phyloP scores from a whole-genome alignment of 2,888 invertebrate genomes.

The Phalangium opilio region DNA sequence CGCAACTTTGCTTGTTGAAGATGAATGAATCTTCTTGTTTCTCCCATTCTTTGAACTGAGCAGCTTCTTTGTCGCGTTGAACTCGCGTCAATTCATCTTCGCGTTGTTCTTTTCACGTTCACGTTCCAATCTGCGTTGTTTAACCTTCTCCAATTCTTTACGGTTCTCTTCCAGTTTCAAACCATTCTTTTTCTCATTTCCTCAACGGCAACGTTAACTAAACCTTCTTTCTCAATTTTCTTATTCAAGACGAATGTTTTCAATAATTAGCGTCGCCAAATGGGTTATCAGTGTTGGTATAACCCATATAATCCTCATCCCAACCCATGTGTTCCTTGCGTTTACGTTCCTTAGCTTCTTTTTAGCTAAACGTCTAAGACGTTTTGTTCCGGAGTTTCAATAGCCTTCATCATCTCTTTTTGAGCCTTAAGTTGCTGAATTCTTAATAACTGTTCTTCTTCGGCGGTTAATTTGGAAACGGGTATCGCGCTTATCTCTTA shows the following conservation, averaged over 20 bases:
- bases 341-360: constrained; percentile 68
- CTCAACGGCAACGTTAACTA: constrained; percentile 55
- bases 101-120: constrained; percentile 30
- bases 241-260: constrained; percentile 95
- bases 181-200: constrained; percentile 61
- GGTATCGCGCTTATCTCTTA: no score
- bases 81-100: constrained; percentile 55
- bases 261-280: constrained; percentile 91
- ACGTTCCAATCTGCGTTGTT: constrained; percentile 63
- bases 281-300: constrained; percentile 95
- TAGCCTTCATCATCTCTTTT: constrained; percentile 49
- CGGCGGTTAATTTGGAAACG: no score
- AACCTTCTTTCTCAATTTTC: constrained; percentile 84
- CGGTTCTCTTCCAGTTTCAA: constrained; percentile 78
- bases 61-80: constrained; percentile 75
- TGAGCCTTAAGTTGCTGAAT: constrained; percentile 17
- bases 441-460: no score
- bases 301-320: constrained; percentile 92
- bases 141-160: constrained; percentile 82
- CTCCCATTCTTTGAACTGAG: constrained; percentile 84
- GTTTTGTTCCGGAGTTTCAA: constrained; percentile 88
- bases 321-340: constrained; percentile 88
- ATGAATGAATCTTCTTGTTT: constrained; percentile 92
- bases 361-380: constrained; percentile 69
- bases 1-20: constrained; percentile 85